These are phyloP conservation scores for Aradophagus sp. DNA, from an alignment of 1,140 invertebrate genomes.

Conservation along the genomic window DNA sequence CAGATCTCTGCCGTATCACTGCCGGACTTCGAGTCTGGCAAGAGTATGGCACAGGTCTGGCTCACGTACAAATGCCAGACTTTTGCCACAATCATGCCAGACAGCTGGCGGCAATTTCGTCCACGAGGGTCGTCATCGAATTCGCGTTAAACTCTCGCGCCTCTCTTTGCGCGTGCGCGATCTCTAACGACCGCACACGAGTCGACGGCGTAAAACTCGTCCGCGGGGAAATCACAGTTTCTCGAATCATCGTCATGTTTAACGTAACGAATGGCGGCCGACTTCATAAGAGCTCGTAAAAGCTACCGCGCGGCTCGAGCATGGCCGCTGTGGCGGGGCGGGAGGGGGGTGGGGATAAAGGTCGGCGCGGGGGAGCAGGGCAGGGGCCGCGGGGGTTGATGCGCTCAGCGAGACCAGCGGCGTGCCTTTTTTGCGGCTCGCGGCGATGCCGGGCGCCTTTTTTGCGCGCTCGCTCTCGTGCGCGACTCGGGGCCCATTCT, in stretches of 20 bases:
- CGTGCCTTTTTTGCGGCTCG: slow-evolving; percentile 26
- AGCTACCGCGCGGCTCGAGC: slow-evolving; percentile 14
- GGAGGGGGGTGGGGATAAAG: no score
- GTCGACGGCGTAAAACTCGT: no score
- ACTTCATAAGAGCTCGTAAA: slow-evolving; percentile 39
- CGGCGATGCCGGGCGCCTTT: slow-evolving; percentile 14
- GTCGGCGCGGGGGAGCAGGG: background rate
- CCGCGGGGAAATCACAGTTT: slow-evolving; percentile 33
- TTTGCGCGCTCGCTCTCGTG: slow-evolving; percentile 30
- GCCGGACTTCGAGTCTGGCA: no score
- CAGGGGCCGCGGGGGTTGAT: slow-evolving; percentile 4
- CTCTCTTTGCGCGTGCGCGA: no score
- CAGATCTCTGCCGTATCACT: no score
- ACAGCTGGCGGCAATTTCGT: no score
- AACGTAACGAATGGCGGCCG: slow-evolving; percentile 34
- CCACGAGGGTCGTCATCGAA: no score
- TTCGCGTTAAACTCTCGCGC: no score
- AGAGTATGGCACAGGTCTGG: no score
- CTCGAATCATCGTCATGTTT: slow-evolving; percentile 36
- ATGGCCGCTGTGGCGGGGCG: background rate
- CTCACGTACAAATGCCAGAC: no score
- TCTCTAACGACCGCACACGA: no score
- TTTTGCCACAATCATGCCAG: no score
- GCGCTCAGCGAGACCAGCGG: slow-evolving; percentile 19
- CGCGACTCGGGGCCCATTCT: slow-evolving; percentile 37